Evolutionary conservation across 2,797 vertebrate genomes (phyloP), one percentile per base, ranked within the genome.

Genomic region (Coendou prehensilis): DNA sequence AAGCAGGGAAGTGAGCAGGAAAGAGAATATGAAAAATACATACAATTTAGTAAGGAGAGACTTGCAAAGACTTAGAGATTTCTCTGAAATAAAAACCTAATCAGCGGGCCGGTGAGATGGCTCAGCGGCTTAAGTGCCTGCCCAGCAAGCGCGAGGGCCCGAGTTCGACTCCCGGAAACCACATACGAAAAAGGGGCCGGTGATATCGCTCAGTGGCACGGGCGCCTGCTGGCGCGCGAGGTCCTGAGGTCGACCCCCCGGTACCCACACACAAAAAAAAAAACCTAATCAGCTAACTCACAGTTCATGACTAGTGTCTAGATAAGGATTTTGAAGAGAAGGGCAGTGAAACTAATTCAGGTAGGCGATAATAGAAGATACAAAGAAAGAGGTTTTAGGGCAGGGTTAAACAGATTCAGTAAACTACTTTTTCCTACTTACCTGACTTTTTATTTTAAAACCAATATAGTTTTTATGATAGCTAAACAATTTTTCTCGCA

Each of bases 381-480:
- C 0, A 57, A 86, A 59, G 41, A 82, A 59, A 79, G 69, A 80
- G 4, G 13, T 78, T 41, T n/a, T 9, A 50, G 37, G 63, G 47
- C 59, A 11, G 28, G 13, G 20, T 75, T 64, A 41, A 54, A 1
- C 86, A 69, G 61, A 2, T 56, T 82, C 20, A 67, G 1, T 78
- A 67, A 80, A 87, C 15, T 37, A 1, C 37, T 56, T 75, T 67
- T 73, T n/a, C 67, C 59, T 86, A 13, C 22, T 50, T 57, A 30
- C 52, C 30, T 15, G 47, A 75, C 80, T 71, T 92, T 69, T 71
- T 75, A n/a, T 88, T 94, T 56, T 69, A 56, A 84, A 94, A 95
- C 20, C 50, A 88, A 0, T 18, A 0, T 18, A 26, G 59, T 37
- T 67, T 52, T 67, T 56, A 47, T 45, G 30, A 28, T n/a, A 85